Evolutionary conservation across 2,797 vertebrate species (phyloP).

Genomic region (Sebastes minor): DNA sequence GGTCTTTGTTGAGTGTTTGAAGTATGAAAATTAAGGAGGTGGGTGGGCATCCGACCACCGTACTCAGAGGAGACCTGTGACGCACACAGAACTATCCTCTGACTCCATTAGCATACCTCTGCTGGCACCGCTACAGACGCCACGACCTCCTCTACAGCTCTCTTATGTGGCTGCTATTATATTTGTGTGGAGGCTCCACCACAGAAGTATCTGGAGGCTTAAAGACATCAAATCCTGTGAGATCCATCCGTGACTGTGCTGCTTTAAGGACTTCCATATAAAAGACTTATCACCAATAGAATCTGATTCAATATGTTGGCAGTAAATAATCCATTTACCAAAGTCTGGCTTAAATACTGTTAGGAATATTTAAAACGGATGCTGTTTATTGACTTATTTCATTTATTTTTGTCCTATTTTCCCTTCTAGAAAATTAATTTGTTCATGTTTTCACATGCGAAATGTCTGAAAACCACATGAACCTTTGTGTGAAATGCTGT

Average conservation of each 20-base stretch:
- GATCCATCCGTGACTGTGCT: not conserved
- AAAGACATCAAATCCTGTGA: not conserved
- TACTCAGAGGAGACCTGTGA: conserved; percentile 64
- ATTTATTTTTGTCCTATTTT: not conserved
- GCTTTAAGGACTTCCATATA: not conserved
- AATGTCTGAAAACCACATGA: not conserved
- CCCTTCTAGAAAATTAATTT: not conserved
- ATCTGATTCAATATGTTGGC: not conserved
- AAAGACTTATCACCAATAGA: not conserved
- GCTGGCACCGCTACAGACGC: conserved; percentile 39
- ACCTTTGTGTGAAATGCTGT: not conserved
- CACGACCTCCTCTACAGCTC: conserved; percentile 1
- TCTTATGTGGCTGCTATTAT: conserved; percentile 45
- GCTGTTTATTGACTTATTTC: not conserved
- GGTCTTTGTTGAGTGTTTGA: conserved; percentile 67
- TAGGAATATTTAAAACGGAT: not conserved
- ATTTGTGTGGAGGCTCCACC: conserved; percentile 28
- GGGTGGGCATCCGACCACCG: conserved; percentile 52
- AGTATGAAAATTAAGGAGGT: conserved; percentile 53
- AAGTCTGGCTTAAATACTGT: not conserved
- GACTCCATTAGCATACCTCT: conserved; percentile 67
- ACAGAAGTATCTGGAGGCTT: conserved; percentile 21
- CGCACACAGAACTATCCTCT: conserved; percentile 65
- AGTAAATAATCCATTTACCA: not conserved
- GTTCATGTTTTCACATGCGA: not conserved